Evolutionary conservation across 2,113 vertebrate genomes (phyloP).

Genomic region (Myiopsitta monachus): DNA sequence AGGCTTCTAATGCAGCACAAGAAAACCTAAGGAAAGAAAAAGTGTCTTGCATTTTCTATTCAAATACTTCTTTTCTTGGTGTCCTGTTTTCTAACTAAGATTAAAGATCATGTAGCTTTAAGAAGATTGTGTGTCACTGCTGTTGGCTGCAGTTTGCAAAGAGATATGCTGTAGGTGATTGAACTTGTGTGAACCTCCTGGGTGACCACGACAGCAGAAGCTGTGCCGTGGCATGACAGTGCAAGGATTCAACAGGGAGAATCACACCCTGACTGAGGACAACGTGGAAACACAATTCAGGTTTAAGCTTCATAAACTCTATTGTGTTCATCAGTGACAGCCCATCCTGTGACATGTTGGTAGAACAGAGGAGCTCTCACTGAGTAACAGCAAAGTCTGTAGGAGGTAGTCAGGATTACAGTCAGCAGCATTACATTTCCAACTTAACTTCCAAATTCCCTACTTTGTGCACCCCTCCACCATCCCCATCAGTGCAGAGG

Average conservation of each 20-base stretch:
- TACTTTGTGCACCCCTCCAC: not conserved
- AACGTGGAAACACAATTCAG: not conserved
- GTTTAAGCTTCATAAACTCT: not conserved
- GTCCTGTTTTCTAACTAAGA: not conserved
- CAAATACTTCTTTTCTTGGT: not conserved
- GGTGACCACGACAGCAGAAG: not conserved
- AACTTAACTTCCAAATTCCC: not conserved
- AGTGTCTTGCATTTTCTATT: not conserved
- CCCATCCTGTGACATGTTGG: not conserved
- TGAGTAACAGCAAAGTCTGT: not conserved
- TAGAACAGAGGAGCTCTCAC: not conserved
- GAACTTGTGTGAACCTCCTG: not conserved
- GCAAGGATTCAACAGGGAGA: not conserved
- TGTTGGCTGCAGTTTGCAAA: not conserved
- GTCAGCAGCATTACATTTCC: not conserved
- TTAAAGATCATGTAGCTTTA: not conserved
- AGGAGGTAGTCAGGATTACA: not conserved
- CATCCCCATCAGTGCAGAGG: not conserved
- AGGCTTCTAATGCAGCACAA: not conserved
- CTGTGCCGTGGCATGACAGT: not conserved
- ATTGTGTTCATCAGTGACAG: not conserved
- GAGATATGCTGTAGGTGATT: not conserved
- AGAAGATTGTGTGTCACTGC: not conserved
- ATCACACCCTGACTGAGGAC: rapidly evolving
- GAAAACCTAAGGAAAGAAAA: not conserved